A percentile compares a stretch with the other conserved stretches of the same genome.
phyloP scores from a whole-genome alignment of 2,888 invertebrate genomes.

The Conchocele bisecta region DNA sequence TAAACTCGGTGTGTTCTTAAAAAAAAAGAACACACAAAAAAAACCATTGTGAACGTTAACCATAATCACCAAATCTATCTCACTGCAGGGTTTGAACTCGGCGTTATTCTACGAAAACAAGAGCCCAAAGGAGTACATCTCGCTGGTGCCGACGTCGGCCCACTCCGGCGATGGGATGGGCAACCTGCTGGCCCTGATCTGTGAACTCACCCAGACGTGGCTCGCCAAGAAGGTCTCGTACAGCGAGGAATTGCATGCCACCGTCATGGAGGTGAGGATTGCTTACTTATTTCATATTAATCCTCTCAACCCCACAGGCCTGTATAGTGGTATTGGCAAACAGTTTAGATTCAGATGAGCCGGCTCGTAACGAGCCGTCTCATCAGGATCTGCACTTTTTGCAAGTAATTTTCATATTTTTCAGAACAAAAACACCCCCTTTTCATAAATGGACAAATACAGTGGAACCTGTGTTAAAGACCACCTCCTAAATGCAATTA shows the following conservation, averaged over 20 bases:
- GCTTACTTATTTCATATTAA: neutral
- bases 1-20: too few relatives aligned
- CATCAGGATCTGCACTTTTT: too few relatives aligned
- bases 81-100: constrained; percentile 94
- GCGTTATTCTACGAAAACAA: constrained; percentile 98
- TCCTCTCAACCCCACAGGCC: neutral
- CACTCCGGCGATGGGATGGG: constrained; percentile 99
- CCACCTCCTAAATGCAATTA: neutral
- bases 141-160: constrained; percentile 98
- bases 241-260: constrained; percentile 92
- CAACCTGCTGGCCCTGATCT: constrained; percentile 95
- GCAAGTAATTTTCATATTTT: too few relatives aligned
- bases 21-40: too few relatives aligned
- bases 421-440: too few relatives aligned
- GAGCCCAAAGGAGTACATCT: constrained; percentile 95
- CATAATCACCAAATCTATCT: too few relatives aligned
- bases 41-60: too few relatives aligned
- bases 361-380: too few relatives aligned
- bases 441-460: too few relatives aligned
- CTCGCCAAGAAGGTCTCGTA: constrained; percentile 94
- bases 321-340: too few relatives aligned
- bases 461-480: too few relatives aligned
- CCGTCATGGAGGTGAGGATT: constrained; percentile 84
- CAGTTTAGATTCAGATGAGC: too few relatives aligned
- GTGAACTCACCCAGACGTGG: constrained; percentile 95